Evolutionary conservation across 2,797 vertebrate species (phyloP), one percentile per base, ranked within the genome.

Genomic region (Gymnodraco acuticeps): DNA sequence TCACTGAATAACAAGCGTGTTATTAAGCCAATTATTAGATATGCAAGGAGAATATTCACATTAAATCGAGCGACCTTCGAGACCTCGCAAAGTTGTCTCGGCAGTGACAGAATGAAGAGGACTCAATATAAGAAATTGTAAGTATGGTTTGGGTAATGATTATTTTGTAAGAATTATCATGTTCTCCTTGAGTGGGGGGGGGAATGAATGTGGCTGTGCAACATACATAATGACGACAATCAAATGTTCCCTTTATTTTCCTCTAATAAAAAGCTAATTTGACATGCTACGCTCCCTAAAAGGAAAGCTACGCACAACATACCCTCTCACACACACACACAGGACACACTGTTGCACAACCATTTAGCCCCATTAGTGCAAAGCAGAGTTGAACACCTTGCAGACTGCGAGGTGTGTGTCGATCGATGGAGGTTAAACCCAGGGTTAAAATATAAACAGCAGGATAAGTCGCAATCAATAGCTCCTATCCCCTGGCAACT

Each of bases 401-500:
- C 88, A 88, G 90, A 87, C 89, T 83, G 81, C 58, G 87, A 92
- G 92, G 92, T 93, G 92, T 83, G 60, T 88, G 89, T 88, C 91
- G 88, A 94, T 95, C 95, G 78, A 95, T 95, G 87, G 64, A 89
- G 94, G 95, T 94, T 95, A 95, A 95, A 95, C 91, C 92, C 87
- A 80, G 83, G 91, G 94, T 95, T 96, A 94, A 95, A 91, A 95
- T 93, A 94, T 95, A 96, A 95, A 95, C 94, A 95, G 89, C 90
- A 92, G 94, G 94, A 94, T 95, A 94, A 95, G 93, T 95, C 93
- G 86, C 91, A 92, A 95, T 96, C 95, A 92, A 96, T 96, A 93
- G 72, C 82, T 88, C 78, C 89, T 79, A 89, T 92, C 93, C 92
- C 80, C 61, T 86, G 90, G 93, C 92, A 92, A 90, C 92, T 95